Evolutionary conservation across 2,888 invertebrate genomes (phyloP).

Genomic region (Girardia tigrina): DNA sequence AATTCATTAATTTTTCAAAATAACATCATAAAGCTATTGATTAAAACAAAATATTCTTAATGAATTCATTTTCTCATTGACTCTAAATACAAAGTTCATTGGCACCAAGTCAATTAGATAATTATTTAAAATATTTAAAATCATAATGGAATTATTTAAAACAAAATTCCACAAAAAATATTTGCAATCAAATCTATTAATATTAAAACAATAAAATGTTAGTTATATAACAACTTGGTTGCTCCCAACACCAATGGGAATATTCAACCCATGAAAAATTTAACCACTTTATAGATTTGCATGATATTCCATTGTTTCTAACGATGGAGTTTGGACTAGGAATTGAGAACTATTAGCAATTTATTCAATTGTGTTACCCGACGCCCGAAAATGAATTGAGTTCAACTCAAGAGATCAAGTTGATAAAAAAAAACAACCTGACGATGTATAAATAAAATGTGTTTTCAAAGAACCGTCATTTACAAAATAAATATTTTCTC

Average conservation of each 20-base stretch:
- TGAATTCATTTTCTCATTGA: slow-evolving; percentile 20
- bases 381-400: neutral
- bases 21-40: slow-evolving; percentile 13
- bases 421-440: neutral
- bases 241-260: slow-evolving; percentile 8
- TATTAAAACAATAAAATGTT: neutral
- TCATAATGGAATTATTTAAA: slow-evolving; percentile 18
- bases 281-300: slow-evolving; percentile 14
- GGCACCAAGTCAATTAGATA: slow-evolving; percentile 23
- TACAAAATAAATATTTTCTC: slow-evolving; percentile 23
- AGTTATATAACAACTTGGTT: slow-evolving; percentile 6
- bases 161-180: neutral
- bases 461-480: slow-evolving; percentile 23
- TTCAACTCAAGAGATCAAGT: slow-evolving; percentile 19
- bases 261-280: slow-evolving; percentile 18
- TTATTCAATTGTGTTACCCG: slow-evolving; percentile 16
- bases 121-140: slow-evolving; percentile 18
- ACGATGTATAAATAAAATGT: slow-evolving; percentile 18
- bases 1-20: slow-evolving; percentile 20
- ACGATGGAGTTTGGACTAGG: neutral
- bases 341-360: slow-evolving; percentile 18
- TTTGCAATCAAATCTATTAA: neutral
- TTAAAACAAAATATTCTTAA: slow-evolving; percentile 23
- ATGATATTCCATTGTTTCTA: slow-evolving; percentile 19
- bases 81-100: slow-evolving; percentile 11